Percentiles rank a stretch among this genome's conserved stretches.
phyloP scores from a whole-genome alignment of 2,888 invertebrate genomes.

The Steromphala cineraria region DNA sequence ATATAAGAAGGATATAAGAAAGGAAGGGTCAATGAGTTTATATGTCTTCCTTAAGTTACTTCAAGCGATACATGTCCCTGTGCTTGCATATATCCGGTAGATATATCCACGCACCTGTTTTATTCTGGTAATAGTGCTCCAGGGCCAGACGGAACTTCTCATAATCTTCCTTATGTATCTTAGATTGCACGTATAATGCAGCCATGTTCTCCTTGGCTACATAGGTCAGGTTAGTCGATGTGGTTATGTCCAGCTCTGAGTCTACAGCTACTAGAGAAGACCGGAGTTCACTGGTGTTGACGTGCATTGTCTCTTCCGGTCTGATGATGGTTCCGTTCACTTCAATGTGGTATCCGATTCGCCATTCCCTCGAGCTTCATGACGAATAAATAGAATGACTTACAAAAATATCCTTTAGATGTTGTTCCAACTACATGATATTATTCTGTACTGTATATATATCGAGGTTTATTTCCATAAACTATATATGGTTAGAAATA shows the following conservation, averaged over 20 bases:
- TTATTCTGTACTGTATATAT: too few species aligned
- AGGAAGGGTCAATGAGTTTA: too few species aligned
- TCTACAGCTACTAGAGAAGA: not conserved
- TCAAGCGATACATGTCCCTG: too few species aligned
- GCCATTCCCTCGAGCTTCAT: not conserved
- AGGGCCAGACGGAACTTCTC: not conserved
- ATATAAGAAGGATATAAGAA: too few species aligned
- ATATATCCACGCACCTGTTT: not conserved
- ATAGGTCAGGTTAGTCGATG: not conserved
- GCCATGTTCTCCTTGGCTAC: not conserved
- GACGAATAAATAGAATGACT: not conserved
- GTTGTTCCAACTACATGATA: too few species aligned
- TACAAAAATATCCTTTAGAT: too few species aligned
- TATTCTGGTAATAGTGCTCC: conserved; percentile 7
- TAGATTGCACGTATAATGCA: not conserved
- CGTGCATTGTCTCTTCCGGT: not conserved
- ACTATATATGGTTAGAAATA: too few species aligned
- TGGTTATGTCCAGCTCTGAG: not conserved
- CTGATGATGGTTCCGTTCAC: not conserved
- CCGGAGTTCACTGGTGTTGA: not conserved
- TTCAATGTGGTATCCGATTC: not conserved
- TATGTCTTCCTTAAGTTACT: too few species aligned
- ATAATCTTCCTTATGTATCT: not conserved
- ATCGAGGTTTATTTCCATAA: too few species aligned
- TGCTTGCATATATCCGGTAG: too few species aligned